Conservation (phyloP, 2,888 invertebrate genomes). For the Bellardia bayeri region DNA sequence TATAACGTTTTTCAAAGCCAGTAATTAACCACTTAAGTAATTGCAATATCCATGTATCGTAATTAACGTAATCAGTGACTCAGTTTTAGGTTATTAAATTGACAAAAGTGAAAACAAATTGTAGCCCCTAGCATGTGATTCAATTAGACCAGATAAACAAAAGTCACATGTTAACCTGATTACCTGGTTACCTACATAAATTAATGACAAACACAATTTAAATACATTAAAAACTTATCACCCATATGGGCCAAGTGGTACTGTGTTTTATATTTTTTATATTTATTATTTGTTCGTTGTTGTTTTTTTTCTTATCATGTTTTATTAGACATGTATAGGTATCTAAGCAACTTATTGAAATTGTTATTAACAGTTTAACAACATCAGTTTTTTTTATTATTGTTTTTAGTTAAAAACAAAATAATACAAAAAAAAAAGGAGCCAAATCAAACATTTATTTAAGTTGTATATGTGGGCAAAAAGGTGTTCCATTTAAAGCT, state of each 20-base stretch:
- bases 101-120: not conserved
- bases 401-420: not conserved
- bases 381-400: conserved; percentile 35
- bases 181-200: conserved; percentile 20
- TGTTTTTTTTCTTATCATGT: not conserved
- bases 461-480: not conserved
- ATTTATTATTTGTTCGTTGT: too few species aligned
- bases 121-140: conserved; percentile 18
- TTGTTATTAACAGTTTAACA: conserved; percentile 57
- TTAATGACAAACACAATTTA: not conserved
- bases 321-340: conserved; percentile 14
- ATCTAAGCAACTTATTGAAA: conserved; percentile 61
- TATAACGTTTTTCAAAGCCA: not conserved
- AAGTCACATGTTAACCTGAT: not conserved
- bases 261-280: not conserved
- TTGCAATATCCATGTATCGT: not conserved
- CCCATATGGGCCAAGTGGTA: too few species aligned
- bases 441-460: conserved; percentile 21
- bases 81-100: conserved; percentile 5
- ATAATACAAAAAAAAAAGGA: not conserved
- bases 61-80: conserved; percentile 10
- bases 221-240: too few species aligned
- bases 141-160: not conserved
- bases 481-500: too few species aligned
- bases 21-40: not conserved